These are phyloP conservation scores for Galendromus occidentalis DNA, from an alignment of 1,140 invertebrate species.

Conservation along the genomic window DNA sequence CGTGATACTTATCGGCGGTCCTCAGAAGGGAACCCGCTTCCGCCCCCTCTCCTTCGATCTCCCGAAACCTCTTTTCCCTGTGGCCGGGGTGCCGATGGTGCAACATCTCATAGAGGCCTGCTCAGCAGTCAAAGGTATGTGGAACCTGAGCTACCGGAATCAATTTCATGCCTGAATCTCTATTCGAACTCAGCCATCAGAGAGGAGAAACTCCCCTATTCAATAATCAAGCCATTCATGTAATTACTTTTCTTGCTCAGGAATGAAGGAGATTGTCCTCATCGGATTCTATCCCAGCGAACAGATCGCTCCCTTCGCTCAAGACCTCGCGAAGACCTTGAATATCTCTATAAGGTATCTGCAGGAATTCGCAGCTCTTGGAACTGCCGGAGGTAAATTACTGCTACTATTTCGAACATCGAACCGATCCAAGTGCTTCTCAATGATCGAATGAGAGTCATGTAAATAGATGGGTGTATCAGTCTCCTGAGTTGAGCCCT, in stretches of 20 bases:
- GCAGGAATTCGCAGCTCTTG: constrained; percentile 80
- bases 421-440: neutral
- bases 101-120: constrained; percentile 96
- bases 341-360: constrained; percentile 62
- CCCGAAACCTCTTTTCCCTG: constrained; percentile 89
- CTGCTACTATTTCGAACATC: neutral
- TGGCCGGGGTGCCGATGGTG: constrained; percentile 79
- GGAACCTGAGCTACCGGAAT: neutral
- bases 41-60: constrained; percentile 84
- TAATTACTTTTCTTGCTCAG: constrained; percentile 24
- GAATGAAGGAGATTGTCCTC: constrained; percentile 72
- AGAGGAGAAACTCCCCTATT: no score
- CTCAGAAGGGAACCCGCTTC: constrained; percentile 68
- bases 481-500: neutral
- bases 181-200: neutral
- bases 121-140: constrained; percentile 33
- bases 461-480: neutral
- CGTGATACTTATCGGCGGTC: constrained; percentile 41
- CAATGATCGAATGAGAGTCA: neutral
- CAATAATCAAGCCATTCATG: no score
- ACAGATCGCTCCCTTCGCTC: constrained; percentile 62
- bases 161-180: constrained; percentile 20
- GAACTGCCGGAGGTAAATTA: constrained; percentile 65
- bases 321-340: constrained; percentile 59
- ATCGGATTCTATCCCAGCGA: constrained; percentile 70